Conservation (phyloP, 92 coral and sea anemone genomes). For the Porites cylindrica region DNA sequence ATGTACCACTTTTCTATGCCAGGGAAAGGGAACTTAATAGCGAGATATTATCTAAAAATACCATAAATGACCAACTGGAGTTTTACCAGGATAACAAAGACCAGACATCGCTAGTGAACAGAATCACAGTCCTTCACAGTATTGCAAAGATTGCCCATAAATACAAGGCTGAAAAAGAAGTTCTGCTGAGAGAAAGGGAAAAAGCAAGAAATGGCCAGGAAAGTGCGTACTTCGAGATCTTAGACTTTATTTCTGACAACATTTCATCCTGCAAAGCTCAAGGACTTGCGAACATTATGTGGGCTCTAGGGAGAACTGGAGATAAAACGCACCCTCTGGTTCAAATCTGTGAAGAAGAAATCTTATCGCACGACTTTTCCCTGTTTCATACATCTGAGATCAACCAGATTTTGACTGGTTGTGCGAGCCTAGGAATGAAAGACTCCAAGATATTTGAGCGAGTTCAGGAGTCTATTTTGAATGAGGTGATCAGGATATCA, state of each 20-base stretch:
- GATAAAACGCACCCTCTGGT: conserved; percentile 5
- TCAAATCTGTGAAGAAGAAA: conserved; percentile 27
- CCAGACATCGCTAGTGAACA: conserved; percentile 2
- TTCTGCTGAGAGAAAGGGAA: conserved; percentile 14
- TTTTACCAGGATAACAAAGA: conserved; percentile 23
- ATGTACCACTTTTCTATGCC: conserved; percentile 6
- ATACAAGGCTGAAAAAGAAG: not conserved
- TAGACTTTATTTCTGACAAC: conserved; percentile 24
- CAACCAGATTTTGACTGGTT: conserved; percentile 25
- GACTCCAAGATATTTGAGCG: conserved; percentile 14
- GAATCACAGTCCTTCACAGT: conserved; percentile 32
- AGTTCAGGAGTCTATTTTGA: conserved; percentile 31
- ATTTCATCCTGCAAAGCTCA: conserved; percentile 30
- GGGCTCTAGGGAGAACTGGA: conserved; percentile 30
- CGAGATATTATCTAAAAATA: not conserved
- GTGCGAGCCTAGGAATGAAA: conserved; percentile 12
- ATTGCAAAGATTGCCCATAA: conserved; percentile 37
- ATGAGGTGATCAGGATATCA: conserved; percentile 1
- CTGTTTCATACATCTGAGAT: conserved; percentile 23
- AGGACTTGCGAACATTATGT: conserved; percentile 38
- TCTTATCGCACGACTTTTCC: conserved; percentile 19
- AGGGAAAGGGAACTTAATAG: conserved; percentile 7
- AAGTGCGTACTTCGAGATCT: conserved; percentile 7
- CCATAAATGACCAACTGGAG: conserved; percentile 25
- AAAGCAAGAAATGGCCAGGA: not conserved